These are phyloP conservation scores for Drosophila leonis DNA, from an alignment of 2,888 invertebrate genomes.

Conservation along the genomic window DNA sequence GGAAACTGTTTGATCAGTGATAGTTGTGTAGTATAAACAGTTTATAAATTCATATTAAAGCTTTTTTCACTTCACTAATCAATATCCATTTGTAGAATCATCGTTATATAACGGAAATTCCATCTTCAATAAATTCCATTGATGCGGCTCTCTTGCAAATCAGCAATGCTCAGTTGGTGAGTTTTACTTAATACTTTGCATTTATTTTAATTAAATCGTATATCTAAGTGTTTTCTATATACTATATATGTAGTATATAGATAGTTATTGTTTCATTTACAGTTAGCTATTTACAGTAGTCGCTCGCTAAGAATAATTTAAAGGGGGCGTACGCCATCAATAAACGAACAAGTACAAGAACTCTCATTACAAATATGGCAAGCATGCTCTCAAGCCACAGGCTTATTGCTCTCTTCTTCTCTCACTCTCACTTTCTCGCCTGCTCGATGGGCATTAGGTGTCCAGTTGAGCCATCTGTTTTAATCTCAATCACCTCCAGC, in stretches of 20 bases:
- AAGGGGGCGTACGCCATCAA: constrained; percentile 37
- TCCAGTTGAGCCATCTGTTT: constrained; percentile 84
- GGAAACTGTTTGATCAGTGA: not conserved
- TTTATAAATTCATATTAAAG: not conserved
- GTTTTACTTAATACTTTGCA: constrained; percentile 66
- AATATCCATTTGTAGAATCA: constrained; percentile 45
- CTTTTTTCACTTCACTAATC: not conserved
- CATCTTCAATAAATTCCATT: constrained; percentile 29
- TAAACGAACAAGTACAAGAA: constrained; percentile 40
- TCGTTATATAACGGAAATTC: constrained; percentile 38
- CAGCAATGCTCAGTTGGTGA: constrained; percentile 50
- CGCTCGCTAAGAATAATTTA: constrained; percentile 74
- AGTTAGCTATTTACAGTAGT: constrained; percentile 73
- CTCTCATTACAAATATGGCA: constrained; percentile 77
- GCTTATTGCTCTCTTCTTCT: constrained; percentile 16
- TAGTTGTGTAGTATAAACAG: not conserved
- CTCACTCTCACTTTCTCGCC: constrained; percentile 14
- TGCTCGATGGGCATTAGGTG: constrained; percentile 79
- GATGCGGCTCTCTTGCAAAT: constrained; percentile 43
- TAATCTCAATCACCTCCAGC: constrained; percentile 85
- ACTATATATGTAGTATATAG: constrained; percentile 32
- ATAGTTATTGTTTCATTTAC: constrained; percentile 56
- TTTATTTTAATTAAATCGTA: constrained; percentile 53
- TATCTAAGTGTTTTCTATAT: constrained; percentile 47
- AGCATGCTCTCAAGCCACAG: constrained; percentile 46